Percentiles rank a stretch among this genome's conserved stretches.
phyloP scores from a whole-genome alignment of 2,113 vertebrate species.

The Sarotherodon lohbergeri region DNA sequence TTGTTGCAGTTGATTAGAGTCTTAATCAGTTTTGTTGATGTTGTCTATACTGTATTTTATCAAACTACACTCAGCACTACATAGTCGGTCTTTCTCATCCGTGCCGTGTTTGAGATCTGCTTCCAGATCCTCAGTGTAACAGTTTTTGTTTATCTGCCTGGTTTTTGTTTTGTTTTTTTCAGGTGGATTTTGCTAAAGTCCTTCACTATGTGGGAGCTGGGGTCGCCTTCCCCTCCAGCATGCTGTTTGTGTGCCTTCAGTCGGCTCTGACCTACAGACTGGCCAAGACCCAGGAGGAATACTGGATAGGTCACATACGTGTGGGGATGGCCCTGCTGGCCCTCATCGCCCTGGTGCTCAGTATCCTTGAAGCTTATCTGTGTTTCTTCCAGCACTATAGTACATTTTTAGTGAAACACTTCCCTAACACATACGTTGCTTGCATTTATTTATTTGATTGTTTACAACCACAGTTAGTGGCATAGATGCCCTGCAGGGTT shows the following conservation, averaged over 20 bases:
- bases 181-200: constrained; percentile 85
- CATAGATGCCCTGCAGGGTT: not conserved
- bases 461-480: fast-evolving
- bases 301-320: constrained; percentile 75
- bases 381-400: not conserved
- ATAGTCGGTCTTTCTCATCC: fast-evolving
- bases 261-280: constrained; percentile 82
- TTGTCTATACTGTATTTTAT: not conserved
- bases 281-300: constrained; percentile 79
- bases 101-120: fast-evolving
- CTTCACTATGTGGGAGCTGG: constrained; percentile 84
- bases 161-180: not conserved
- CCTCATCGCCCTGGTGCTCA: constrained; percentile 79
- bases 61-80: not conserved
- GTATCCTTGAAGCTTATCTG: constrained; percentile 73
- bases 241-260: constrained; percentile 83
- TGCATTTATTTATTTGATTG: not conserved
- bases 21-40: not conserved
- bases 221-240: constrained; percentile 84
- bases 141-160: not conserved
- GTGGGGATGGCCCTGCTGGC: constrained; percentile 75
- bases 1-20: too few species aligned
- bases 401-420: not conserved
- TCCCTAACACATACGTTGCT: fast-evolving
- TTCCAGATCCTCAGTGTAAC: not conserved